Percentiles rank a stretch among this genome's conserved stretches.
phyloP scores from a whole-genome alignment of 2,888 invertebrate genomes.

The Ennomos fuscantarius region DNA sequence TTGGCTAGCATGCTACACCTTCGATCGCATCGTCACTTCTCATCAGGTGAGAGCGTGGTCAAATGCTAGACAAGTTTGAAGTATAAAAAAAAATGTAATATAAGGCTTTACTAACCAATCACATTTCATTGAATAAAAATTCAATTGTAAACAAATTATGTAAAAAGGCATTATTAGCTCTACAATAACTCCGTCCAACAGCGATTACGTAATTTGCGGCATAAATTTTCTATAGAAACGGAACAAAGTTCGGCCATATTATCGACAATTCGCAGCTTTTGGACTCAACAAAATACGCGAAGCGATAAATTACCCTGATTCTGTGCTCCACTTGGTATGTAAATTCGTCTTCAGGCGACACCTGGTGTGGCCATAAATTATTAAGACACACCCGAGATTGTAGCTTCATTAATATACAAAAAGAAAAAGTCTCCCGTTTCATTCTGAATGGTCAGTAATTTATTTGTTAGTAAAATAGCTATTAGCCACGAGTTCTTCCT shows the following conservation, averaged over 20 bases:
- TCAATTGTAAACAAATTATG: constrained; percentile 18
- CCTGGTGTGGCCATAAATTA: constrained; percentile 76
- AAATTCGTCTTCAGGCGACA: constrained; percentile 72
- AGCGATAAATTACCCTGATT: constrained; percentile 59
- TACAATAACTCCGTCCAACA: constrained; percentile 28
- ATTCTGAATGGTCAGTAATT: constrained; percentile 5
- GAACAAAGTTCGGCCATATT: constrained; percentile 41
- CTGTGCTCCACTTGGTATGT: constrained; percentile 57
- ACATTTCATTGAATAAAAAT: constrained; percentile 15
- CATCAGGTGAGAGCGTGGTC: too few species aligned
- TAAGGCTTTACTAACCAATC: background rate
- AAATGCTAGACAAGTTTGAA: too few species aligned
- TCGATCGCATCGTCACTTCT: too few species aligned
- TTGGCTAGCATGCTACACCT: too few species aligned
- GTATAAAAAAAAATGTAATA: too few species aligned
- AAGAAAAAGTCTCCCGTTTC: constrained; percentile 63
- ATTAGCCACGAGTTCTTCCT: background rate
- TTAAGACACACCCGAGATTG: constrained; percentile 76
- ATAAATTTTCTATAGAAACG: constrained; percentile 37
- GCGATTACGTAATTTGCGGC: constrained; percentile 44
- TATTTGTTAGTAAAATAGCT: constrained; percentile 11
- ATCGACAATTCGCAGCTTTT: constrained; percentile 60
- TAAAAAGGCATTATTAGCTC: constrained; percentile 24
- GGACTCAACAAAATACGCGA: constrained; percentile 60
- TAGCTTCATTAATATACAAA: constrained; percentile 75